A percentile compares a stretch with the other conserved stretches of the same genome.
These are phyloP conservation scores for Galerucella pusilla DNA, from an alignment of 2,888 invertebrate species.

Conservation along the genomic window DNA sequence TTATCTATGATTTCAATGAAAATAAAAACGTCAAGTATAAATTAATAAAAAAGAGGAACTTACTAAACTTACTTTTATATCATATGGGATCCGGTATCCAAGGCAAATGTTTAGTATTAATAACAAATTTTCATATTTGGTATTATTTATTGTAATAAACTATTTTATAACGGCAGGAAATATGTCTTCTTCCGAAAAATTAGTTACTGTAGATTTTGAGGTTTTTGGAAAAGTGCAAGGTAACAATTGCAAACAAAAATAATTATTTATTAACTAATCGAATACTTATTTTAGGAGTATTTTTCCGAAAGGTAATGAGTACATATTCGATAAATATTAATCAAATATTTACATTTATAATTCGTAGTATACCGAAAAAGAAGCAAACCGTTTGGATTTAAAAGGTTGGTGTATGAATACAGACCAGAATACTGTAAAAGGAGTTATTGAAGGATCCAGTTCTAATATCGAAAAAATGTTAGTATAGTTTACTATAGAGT, in stretches of 20 bases:
- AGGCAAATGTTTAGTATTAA: background rate
- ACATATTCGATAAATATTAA: constrained; percentile 5
- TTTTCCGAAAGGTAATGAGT: constrained; percentile 70
- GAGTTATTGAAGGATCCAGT: constrained; percentile 73
- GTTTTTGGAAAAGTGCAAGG: constrained; percentile 73
- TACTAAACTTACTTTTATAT: too few species aligned
- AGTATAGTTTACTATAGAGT: constrained; percentile 55
- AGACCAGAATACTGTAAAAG: constrained; percentile 73
- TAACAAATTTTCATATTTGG: background rate
- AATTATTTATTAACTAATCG: constrained; percentile 10
- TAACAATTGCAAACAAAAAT: constrained; percentile 6
- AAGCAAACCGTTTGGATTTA: constrained; percentile 72
- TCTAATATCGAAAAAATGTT: constrained; percentile 73
- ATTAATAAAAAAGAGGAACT: background rate
- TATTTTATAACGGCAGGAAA: background rate
- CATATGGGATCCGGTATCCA: too few species aligned
- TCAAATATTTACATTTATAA: constrained; percentile 33
- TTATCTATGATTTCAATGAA: too few species aligned
- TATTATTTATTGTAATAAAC: background rate
- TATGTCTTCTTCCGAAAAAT: constrained; percentile 48
- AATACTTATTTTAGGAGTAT: constrained; percentile 65
- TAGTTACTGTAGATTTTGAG: constrained; percentile 68
- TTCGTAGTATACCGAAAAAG: constrained; percentile 73
- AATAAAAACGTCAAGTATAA: background rate
- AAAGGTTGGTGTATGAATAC: constrained; percentile 83